Evolutionary conservation across 2,797 vertebrate genomes (phyloP).

Genomic region (Artibeus jamaicensis): DNA sequence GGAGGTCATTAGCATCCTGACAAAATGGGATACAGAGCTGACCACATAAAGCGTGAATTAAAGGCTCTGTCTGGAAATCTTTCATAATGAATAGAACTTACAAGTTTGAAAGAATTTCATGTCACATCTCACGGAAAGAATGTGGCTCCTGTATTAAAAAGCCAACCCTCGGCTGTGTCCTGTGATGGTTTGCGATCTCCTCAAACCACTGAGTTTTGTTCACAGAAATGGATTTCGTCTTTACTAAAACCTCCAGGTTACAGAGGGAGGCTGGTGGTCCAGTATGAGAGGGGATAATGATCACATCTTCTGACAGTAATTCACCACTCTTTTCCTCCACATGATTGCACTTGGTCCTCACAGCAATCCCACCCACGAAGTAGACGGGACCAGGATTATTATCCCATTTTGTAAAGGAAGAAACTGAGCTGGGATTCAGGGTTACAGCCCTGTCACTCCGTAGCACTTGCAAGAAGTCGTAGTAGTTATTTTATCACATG

Average conservation of each 20-base stretch:
- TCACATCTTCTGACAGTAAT: background rate
- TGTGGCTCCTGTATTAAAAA: background rate
- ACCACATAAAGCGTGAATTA: background rate
- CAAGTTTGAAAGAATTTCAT: background rate
- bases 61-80: background rate
- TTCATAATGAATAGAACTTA: background rate
- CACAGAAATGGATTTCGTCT: background rate
- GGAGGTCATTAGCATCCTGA: background rate
- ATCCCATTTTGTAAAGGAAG: background rate
- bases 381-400: background rate
- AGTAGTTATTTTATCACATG: background rate
- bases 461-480: background rate
- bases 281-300: background rate
- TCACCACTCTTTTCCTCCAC: background rate
- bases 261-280: background rate
- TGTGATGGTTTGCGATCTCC: background rate
- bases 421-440: background rate
- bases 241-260: background rate
- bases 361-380: no score
- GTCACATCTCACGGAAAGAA: background rate
- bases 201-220: background rate
- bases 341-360: rapidly evolving
- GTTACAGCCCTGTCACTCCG: background rate
- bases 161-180: background rate
- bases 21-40: background rate